Evolutionary conservation across 1,140 invertebrate species (phyloP), one percentile per base, ranked within the genome.

Genomic region (Drosophila tani): DNA sequence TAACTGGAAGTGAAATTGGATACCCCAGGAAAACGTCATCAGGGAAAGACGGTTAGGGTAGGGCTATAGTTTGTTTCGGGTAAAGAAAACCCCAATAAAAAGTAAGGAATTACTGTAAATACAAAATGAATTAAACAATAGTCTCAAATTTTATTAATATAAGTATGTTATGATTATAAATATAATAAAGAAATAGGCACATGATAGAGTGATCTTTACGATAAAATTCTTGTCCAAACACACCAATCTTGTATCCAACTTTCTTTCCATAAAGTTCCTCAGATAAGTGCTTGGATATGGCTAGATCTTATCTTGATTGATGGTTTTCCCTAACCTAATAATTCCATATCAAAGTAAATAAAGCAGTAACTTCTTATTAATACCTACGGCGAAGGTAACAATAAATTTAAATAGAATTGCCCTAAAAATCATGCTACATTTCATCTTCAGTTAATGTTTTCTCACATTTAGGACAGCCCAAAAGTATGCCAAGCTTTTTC

Each of bases 401-500:
- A 9, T 9, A 9, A 2, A 9, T 32, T 9, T 9, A 2, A 9
- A 32, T 32, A 9, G 8, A 32, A 2, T 21, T 19, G 15, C 1
- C 51, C 2, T 21, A 40, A 21, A 19, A 55, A 55, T n/a, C 5
- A 55, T 4, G 5, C 35, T 15, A 21, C 12, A 38, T 1, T 14
- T 21, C 5, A 15, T 4, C 12, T 2, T 5, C 0, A 55, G 5
- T 2, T 3, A 3, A 38, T 9, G 9, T 55, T 55, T 38, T 4
- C 32, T 9, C 15, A 5, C 1, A 21, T 11, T 38, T 17, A 21
- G 1, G 35, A 17, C 3, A 19, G 38, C 67, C 67, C 1, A 32
- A 57, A 74, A 73, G 73, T 73, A 74, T 64, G 19, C 51, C 7
- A 11, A 14, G 17, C 2, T 2, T 38, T 9, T 29, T 14, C 4